Base-by-base conservation (phyloP, 2,113 vertebrate genomes). In the Orthonyx spaldingii region DNA sequence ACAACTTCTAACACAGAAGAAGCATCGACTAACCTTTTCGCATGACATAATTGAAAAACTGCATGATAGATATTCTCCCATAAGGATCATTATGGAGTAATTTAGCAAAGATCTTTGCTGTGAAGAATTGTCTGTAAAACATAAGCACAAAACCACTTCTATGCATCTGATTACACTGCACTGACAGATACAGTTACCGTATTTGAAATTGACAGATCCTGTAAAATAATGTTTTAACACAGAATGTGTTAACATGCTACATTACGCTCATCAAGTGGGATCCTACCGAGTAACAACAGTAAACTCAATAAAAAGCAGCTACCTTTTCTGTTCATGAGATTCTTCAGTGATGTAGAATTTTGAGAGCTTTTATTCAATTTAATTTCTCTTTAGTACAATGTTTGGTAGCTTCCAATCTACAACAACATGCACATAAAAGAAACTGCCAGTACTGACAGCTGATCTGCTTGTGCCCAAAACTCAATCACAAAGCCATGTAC, bases 21-120 rank as follows among this genome's bases (percentile, higher is more conserved):
- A 93, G 69, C 26, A 76, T 44, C 52, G 61, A 95, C 96, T 82
- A 59, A 99, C 99, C 99, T 99, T 99, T 99, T 93, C 99, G 98
- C 99, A 99, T 99, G 91, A 99, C 99, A 30, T 99, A 99, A 97
- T 99, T 99, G 94, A 99, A 99, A 97, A 99, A 99, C 97, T 99
- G 99, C 99, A 99, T 99, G 92, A 99, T 99, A 81, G 99, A 99
- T 97, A 99, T 99, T 94, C 99, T 98, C 93, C 99, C 99, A 16
- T 99, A 99, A 22, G 99, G 98, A 96, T 99, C 99, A 50, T 94
- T 99, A 96, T 99, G 98, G 77, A 99, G 98, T 84, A 99, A 98
- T 93, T 99, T 99, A 96, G 99, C 98, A 93, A 99, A 99, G 47
- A 99, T 98, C 98, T 98, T 98, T 26, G 99, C 98, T 85, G 99